Base-by-base conservation (phyloP, 2,113 vertebrate species). In the Ciconia maguari region DNA sequence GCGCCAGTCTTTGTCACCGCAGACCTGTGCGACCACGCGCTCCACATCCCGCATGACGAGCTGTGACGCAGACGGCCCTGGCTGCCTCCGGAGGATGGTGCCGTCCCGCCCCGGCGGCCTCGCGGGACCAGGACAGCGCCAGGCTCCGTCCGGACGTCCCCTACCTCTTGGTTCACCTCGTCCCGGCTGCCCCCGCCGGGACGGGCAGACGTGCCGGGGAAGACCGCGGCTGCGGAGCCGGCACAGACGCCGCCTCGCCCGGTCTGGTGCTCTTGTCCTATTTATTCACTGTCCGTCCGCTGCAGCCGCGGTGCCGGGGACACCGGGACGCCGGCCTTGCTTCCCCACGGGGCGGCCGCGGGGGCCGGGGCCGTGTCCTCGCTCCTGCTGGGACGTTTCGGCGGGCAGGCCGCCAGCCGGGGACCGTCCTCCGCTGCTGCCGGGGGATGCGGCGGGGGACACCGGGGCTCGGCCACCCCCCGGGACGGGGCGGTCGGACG, bases 11-110 rank as follows among this genome's bases (percentile, higher is more conserved):
- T n/a, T 96, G 15, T 87, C 83, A 25, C 97, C 87, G 11, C 98
- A 99, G 99, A 99, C 95, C 98, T 99, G 10, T 99, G 99, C 61
- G 99, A 99, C 98, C 98, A 99, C 12, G 98, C 99, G n/a, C 98
- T 99, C 83, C 98, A 98, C 96, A 98, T 98, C 87, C 97, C 98
- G 2, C 99, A 99, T 3, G 99, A 99, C 44, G 99, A 99, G 94
- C 98, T 99, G 89, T 99, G 98, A 99, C 36, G 2, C 54, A 4
- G 25, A 8, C 5, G 34, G 57, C 51, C 80, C 69, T 25, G 32
- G 80, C 83, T 21, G 80, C 70, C n/a, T 5, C 29, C 0, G 10
- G 48, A 24, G 16, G 30, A 74, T 4, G 36, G 25, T 41, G 77
- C 38, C 13, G 5, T 14, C 11, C 7, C 3, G 4, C 18, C 11